A percentile compares a stretch with the other conserved stretches of the same genome.
Conservation (phyloP, 2,888 invertebrate species). For the Cancer borealis region DNA sequence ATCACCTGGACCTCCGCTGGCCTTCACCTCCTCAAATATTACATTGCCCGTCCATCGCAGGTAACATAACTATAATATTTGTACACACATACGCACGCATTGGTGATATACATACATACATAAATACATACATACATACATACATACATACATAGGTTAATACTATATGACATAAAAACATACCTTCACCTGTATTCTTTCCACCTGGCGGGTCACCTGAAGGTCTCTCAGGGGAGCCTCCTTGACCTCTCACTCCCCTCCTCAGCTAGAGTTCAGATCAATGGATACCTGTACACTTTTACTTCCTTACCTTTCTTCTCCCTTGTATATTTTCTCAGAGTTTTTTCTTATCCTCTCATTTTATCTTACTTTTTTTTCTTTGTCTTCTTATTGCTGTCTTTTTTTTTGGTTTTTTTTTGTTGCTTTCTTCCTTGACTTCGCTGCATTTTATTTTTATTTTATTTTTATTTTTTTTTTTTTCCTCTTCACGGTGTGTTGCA, state of each 20-base stretch:
- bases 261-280: background rate
- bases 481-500: too few species aligned
- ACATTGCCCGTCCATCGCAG: background rate
- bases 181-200: background rate
- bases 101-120: background rate
- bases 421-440: background rate
- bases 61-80: background rate
- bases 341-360: background rate
- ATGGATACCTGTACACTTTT: background rate
- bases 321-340: background rate
- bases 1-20: background rate
- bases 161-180: background rate
- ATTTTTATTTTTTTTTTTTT: too few species aligned
- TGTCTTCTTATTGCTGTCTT: background rate
- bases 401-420: background rate
- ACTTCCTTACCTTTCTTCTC: background rate
- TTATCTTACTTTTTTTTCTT: background rate
- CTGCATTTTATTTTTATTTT: background rate
- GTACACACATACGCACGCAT: background rate
- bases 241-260: background rate
- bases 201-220: background rate
- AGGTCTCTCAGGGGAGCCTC: background rate
- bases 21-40: background rate
- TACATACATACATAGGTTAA: background rate
- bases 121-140: background rate